Conservation (phyloP, 2,888 invertebrate genomes). For the Lycia hirtaria region DNA sequence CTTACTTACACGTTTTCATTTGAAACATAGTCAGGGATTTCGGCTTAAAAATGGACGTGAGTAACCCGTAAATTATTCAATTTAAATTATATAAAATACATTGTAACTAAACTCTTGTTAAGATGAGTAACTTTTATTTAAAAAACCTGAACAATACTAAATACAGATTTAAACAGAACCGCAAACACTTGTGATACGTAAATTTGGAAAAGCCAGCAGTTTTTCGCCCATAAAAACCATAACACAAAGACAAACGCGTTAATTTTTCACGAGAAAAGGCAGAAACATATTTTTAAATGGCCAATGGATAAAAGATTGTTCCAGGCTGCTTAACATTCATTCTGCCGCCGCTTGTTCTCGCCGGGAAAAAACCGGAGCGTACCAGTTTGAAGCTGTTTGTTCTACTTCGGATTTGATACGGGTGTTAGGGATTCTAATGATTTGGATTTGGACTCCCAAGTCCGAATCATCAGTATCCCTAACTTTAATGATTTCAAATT, state of each 20-base stretch:
- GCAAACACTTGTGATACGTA: background rate
- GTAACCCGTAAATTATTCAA: too few relatives aligned
- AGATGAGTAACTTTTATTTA: too few relatives aligned
- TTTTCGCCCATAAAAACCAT: background rate
- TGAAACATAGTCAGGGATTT: too few relatives aligned
- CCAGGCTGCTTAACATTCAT: slow-evolving; percentile 27
- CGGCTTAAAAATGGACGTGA: too few relatives aligned
- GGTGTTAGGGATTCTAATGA: background rate
- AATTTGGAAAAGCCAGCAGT: background rate
- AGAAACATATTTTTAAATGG: slow-evolving; percentile 23
- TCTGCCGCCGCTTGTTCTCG: slow-evolving; percentile 12
- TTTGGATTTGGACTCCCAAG: too few relatives aligned
- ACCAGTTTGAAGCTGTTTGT: slow-evolving; percentile 9
- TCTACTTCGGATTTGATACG: slow-evolving; percentile 11
- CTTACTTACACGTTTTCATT: too few relatives aligned
- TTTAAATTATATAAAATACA: too few relatives aligned
- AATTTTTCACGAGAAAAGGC: slow-evolving; percentile 17
- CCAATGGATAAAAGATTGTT: slow-evolving; percentile 22
- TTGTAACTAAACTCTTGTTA: too few relatives aligned
- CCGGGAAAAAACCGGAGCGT: slow-evolving; percentile 1
- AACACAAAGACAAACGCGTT: background rate
- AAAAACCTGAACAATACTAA: too few relatives aligned
- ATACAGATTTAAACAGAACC: too few relatives aligned
- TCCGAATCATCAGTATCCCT: too few relatives aligned
- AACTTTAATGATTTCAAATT: too few relatives aligned